Evolutionary conservation across 2,888 invertebrate species (phyloP).

Genomic region (Acleris cristana): DNA sequence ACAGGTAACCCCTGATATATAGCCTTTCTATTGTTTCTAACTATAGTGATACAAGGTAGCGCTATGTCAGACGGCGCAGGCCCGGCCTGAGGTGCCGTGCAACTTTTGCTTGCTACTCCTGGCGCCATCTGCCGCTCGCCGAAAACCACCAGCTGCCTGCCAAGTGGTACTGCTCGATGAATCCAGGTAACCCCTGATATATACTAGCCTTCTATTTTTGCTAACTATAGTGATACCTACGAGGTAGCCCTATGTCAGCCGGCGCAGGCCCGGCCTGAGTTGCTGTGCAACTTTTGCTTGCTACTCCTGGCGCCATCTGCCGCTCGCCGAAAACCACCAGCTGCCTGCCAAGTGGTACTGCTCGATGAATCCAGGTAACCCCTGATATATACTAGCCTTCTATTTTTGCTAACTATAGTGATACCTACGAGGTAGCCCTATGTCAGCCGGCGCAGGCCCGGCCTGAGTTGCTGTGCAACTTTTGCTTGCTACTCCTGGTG

Average conservation of each 20-base stretch:
- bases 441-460: constrained; percentile 74
- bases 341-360: constrained; percentile 84
- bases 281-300: constrained; percentile 85
- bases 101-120: constrained; percentile 84
- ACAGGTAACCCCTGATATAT: constrained; percentile 63
- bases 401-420: not conserved
- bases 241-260: constrained; percentile 66
- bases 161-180: constrained; percentile 83
- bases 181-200: constrained; percentile 72
- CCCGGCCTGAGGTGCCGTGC: constrained; percentile 84
- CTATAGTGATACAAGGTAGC: constrained; percentile 50
- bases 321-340: constrained; percentile 78
- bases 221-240: constrained; percentile 41
- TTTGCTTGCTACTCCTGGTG: constrained; percentile 85
- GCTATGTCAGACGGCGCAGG: constrained; percentile 71
- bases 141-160: constrained; percentile 83
- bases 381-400: not conserved
- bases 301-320: constrained; percentile 83
- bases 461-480: constrained; percentile 84
- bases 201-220: not conserved
- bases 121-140: constrained; percentile 81
- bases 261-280: constrained; percentile 80
- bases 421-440: constrained; percentile 58
- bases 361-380: constrained; percentile 83
- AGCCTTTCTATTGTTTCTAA: not conserved